Conservation (phyloP, 2,797 vertebrate genomes). For the Crypturellus tataupa region DNA sequence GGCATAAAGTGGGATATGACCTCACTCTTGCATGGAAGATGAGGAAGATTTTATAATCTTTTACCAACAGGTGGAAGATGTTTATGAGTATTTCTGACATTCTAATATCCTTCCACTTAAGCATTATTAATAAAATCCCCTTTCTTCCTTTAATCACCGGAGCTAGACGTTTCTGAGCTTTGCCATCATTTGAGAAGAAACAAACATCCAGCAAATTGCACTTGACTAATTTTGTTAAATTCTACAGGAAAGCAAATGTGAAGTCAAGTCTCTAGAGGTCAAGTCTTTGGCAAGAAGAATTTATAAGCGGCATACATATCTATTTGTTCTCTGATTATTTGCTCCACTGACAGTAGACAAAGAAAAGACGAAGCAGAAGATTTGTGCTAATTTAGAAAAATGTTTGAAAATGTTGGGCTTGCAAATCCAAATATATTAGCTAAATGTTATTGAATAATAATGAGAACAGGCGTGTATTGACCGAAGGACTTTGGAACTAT, state of each 20-base stretch:
- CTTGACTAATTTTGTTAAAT: slow-evolving; percentile 75
- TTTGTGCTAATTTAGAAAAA: slow-evolving; percentile 75
- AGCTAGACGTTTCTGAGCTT: slow-evolving; percentile 60
- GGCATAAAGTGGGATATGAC: not conserved
- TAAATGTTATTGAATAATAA: slow-evolving; percentile 71
- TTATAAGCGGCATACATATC: slow-evolving; percentile 29
- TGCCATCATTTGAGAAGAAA: slow-evolving; percentile 45
- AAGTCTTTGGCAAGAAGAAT: slow-evolving; percentile 67
- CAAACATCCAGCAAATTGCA: slow-evolving; percentile 37
- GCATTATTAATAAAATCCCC: slow-evolving; percentile 36
- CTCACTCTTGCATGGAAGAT: not conserved
- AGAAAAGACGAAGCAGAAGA: slow-evolving; percentile 65
- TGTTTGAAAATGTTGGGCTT: slow-evolving; percentile 65
- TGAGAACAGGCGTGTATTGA: slow-evolving; percentile 45
- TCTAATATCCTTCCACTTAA: slow-evolving; percentile 36
- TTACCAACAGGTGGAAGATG: slow-evolving; percentile 7
- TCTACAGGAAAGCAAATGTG: slow-evolving; percentile 70
- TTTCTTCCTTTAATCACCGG: slow-evolving; percentile 39
- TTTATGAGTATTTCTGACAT: slow-evolving; percentile 33
- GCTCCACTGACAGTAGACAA: slow-evolving; percentile 47
- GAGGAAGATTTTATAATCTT: not conserved
- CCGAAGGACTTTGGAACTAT: slow-evolving; percentile 58
- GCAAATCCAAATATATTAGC: slow-evolving; percentile 66
- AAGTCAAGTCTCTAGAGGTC: slow-evolving; percentile 64
- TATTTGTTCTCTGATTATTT: slow-evolving; percentile 76